Conservation (phyloP, 2,888 invertebrate species). For the Apoda limacodes region DNA sequence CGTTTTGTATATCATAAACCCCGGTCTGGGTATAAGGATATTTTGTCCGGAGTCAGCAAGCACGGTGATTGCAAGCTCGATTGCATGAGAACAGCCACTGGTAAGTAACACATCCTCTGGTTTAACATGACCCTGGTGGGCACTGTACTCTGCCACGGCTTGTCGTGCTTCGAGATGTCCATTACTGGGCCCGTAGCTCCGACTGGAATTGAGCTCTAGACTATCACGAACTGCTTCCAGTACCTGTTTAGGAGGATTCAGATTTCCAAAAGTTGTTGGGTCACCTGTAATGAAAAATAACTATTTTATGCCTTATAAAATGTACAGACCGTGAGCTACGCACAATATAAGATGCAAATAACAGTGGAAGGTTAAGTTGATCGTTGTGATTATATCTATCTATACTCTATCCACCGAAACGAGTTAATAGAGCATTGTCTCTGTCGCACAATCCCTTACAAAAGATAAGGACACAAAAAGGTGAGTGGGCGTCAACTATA, state of each 20-base stretch:
- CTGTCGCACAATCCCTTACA: too few relatives aligned
- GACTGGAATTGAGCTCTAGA: conserved; percentile 76
- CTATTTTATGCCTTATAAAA: too few relatives aligned
- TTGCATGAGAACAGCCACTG: conserved; percentile 95
- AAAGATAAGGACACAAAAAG: too few relatives aligned
- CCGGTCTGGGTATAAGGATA: conserved; percentile 92
- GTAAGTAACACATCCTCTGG: conserved; percentile 89
- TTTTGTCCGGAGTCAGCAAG: conserved; percentile 92
- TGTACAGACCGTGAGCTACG: too few relatives aligned
- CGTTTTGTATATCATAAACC: conserved; percentile 93
- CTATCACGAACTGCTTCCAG: conserved; percentile 83
- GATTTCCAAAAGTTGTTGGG: conserved; percentile 94
- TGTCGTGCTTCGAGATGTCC: conserved; percentile 82
- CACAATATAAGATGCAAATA: too few relatives aligned
- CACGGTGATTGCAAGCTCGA: conserved; percentile 92
- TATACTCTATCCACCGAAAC: too few relatives aligned
- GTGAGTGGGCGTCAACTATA: too few relatives aligned
- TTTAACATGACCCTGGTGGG: conserved; percentile 70
- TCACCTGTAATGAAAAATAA: conserved; percentile 76
- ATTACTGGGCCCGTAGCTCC: conserved; percentile 90
- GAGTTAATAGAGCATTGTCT: too few relatives aligned
- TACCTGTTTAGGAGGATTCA: conserved; percentile 84
- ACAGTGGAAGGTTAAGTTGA: too few relatives aligned
- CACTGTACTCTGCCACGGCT: conserved; percentile 90
- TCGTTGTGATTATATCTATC: too few relatives aligned